Percentiles rank a stretch among this genome's conserved stretches.
Evolutionary conservation across 2,888 invertebrate genomes (phyloP).

Genomic region (Listrodromus nycthemerus): DNA sequence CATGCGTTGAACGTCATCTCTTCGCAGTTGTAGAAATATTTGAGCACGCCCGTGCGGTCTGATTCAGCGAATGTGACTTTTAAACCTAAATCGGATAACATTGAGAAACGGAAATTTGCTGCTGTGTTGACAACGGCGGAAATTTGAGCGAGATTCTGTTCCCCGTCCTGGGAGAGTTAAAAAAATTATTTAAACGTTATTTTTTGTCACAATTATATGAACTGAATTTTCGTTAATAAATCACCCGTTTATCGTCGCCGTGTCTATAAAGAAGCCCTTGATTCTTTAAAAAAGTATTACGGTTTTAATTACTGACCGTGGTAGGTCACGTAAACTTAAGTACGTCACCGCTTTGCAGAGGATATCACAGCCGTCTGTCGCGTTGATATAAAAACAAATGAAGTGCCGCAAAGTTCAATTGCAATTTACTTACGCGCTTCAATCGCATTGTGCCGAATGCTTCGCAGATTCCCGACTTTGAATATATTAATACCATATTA

Average conservation of each 20-base stretch:
- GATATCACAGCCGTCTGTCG: not conserved
- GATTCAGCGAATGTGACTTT: not conserved
- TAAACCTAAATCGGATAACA: not conserved
- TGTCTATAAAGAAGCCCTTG: not conserved
- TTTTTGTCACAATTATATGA: not conserved
- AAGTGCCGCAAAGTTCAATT: not conserved
- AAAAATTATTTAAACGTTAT: not conserved
- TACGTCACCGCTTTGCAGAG: not conserved
- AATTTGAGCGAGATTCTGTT: not conserved
- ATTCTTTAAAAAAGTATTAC: not conserved
- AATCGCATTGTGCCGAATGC: not conserved
- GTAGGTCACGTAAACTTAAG: not conserved
- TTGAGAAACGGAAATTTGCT: not conserved
- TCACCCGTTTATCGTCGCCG: not conserved
- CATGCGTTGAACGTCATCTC: constrained; percentile 1
- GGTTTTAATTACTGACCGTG: not conserved
- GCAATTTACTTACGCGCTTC: not conserved
- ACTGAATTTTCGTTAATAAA: not conserved
- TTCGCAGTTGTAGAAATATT: not conserved
- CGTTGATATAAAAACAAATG: not conserved
- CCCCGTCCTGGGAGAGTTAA: too few relatives aligned
- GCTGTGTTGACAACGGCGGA: not conserved
- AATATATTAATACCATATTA: constrained; percentile 3
- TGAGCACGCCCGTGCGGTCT: not conserved
- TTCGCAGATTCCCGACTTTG: not conserved